phyloP scores from a whole-genome alignment of 53 echinoderm and acorn worm species.

The Apostichopus leukothele region DNA sequence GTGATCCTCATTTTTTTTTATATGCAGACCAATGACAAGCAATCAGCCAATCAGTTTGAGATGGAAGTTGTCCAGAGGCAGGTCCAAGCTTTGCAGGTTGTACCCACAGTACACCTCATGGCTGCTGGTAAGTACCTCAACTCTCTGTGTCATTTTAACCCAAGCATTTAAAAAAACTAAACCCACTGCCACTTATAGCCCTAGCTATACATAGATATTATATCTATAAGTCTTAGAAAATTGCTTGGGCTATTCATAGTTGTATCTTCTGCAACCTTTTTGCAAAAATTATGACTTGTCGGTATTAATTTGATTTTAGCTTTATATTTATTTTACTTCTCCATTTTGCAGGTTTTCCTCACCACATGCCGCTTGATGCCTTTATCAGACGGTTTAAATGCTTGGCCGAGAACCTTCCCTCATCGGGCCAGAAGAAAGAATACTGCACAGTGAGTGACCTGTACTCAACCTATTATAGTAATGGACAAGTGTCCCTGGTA shows the following conservation, averaged over 20 bases:
- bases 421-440: neutral
- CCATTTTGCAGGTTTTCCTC: slow-evolving; percentile 70
- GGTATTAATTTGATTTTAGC: too few species aligned
- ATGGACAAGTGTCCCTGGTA: too few species aligned
- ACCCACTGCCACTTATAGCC: too few species aligned
- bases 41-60: slow-evolving; percentile 71
- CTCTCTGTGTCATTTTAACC: neutral
- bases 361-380: slow-evolving; percentile 52
- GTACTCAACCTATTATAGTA: neutral
- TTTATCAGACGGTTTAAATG: slow-evolving; percentile 72
- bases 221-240: too few species aligned
- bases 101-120: slow-evolving; percentile 79
- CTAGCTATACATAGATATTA: too few species aligned
- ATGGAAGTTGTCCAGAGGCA: slow-evolving; percentile 70
- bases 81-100: slow-evolving; percentile 64
- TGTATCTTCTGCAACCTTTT: too few species aligned
- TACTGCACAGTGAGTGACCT: slow-evolving; percentile 2
- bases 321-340: neutral
- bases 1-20: neutral
- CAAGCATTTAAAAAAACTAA: neutral
- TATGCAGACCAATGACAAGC: slow-evolving; percentile 80
- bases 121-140: slow-evolving; percentile 67
- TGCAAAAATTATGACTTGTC: too few species aligned
- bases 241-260: too few species aligned
- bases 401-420: neutral